Evolutionary conservation across 2,888 invertebrate genomes (phyloP).

Genomic region (Acrobasis suavella): DNA sequence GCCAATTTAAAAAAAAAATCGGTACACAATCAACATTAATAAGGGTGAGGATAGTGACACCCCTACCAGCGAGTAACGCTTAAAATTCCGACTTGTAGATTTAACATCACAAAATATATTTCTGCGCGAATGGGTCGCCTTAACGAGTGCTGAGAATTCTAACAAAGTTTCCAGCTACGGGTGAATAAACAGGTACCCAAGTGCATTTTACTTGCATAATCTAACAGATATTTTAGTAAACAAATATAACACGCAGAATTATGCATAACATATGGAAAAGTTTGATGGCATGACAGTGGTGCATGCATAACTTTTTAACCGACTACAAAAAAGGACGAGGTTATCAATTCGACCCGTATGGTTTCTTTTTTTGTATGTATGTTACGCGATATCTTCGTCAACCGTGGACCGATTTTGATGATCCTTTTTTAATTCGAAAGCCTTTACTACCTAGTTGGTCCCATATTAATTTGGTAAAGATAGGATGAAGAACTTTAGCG

Average conservation of each 20-base stretch:
- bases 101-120: constrained; percentile 20
- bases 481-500: no score
- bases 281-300: not conserved
- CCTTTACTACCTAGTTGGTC: no score
- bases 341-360: no score
- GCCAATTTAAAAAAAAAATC: no score
- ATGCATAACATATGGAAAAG: not conserved
- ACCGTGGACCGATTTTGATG: no score
- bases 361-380: no score
- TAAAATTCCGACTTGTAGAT: constrained; percentile 16
- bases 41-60: not conserved
- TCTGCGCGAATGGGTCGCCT: constrained; percentile 20
- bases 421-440: no score
- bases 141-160: constrained; percentile 17
- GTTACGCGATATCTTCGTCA: no score
- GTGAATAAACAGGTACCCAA: constrained; percentile 7
- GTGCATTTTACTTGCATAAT: constrained; percentile 9
- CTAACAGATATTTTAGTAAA: constrained; percentile 2
- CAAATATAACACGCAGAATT: not conserved
- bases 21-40: no score
- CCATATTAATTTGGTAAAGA: no score
- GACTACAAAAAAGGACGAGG: no score
- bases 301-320: no score
- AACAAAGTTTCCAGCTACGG: constrained; percentile 16
- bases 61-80: constrained; percentile 5